A percentile compares a stretch with the other conserved stretches of the same genome.
Conservation (phyloP, 2,113 vertebrate genomes). For the Nerophis ophidion region DNA sequence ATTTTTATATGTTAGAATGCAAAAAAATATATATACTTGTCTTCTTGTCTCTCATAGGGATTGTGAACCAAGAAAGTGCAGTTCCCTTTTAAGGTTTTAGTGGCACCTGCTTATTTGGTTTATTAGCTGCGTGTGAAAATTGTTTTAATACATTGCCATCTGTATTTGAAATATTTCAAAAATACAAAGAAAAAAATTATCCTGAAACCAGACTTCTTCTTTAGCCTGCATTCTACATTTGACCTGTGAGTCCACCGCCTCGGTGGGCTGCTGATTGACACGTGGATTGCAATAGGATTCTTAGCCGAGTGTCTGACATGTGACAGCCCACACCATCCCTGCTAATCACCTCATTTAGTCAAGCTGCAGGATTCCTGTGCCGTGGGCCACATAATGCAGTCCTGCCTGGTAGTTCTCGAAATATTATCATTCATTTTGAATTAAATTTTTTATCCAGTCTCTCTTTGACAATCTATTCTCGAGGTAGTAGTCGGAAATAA, state of each 20-base stretch:
- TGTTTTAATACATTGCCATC: too few relatives aligned
- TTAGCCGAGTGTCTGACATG: conserved; percentile 47
- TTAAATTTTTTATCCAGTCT: conserved; percentile 24
- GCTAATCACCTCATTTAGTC: conserved; percentile 66
- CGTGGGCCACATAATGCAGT: conserved; percentile 34
- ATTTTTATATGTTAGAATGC: too few relatives aligned
- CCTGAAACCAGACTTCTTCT: neutral
- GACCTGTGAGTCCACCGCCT: conserved; percentile 55
- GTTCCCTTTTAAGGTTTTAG: too few relatives aligned
- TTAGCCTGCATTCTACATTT: conserved; percentile 33
- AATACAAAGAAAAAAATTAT: too few relatives aligned
- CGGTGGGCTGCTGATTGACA: conserved; percentile 59
- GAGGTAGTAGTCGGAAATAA: conserved; percentile 26
- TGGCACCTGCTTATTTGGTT: too few relatives aligned
- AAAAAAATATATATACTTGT: too few relatives aligned
- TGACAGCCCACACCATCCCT: conserved; percentile 61
- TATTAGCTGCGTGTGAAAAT: too few relatives aligned
- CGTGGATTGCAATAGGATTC: conserved; percentile 50
- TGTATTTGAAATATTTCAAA: too few relatives aligned
- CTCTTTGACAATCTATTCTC: conserved; percentile 23
- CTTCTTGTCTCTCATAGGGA: too few relatives aligned
- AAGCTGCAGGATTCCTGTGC: conserved; percentile 48
- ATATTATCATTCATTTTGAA: neutral
- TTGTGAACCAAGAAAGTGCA: too few relatives aligned
- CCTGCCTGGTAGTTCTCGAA: conserved; percentile 6